Evolutionary conservation across 1,140 invertebrate species (phyloP), one percentile per base, ranked within the genome.

Genomic region (Adelges cooleyi): DNA sequence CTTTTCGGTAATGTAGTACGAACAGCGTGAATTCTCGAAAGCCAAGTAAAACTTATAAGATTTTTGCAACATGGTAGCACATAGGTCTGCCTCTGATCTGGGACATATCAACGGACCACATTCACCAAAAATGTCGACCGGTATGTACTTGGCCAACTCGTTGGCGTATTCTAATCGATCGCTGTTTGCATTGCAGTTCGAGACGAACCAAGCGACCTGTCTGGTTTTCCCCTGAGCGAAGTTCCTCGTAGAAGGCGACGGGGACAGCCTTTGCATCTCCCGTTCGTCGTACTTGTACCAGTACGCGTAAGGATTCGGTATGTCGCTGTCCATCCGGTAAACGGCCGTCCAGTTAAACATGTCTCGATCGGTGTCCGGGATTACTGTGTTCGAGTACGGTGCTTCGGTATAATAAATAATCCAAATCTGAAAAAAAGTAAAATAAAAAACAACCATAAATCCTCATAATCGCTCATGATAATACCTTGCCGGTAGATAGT

Each of bases 21-120:
- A 81, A 75, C 95, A 98, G 71, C 97, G 93, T 0, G 92, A 93
- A 76, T 98, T 98, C 76, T 96, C 92, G 73, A 98, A 98, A 0
- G 94, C 90, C 49, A 98, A 79, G 75, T 98, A 98, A 77, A 98
- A 98, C 74, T 98, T 98, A 77, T 98, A 98, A 59, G 94, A 88
- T 59, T 81, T 85, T 71, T 93, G 86, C 17, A 98, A 81, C 81
- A 94, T 86, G 38, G 91, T 84, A 71, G 93, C 89, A 71, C 92
- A 97, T 71, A 86, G 85, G n/a, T n/a, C n/a, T n/a, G n/a, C n/a
- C 69, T 87, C 83, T 1, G 81, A 77, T 22, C 91, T 80, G 0
- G 90, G 87, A 74, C 92, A 95, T 70, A 86, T 84, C 65, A 88
- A 82, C 11, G 81, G 81, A 23, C 93, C 92, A 74, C 93, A 96